These are phyloP conservation scores for Onthophagus sagittarius DNA, from an alignment of 2,888 invertebrate genomes.

Conservation along the genomic window DNA sequence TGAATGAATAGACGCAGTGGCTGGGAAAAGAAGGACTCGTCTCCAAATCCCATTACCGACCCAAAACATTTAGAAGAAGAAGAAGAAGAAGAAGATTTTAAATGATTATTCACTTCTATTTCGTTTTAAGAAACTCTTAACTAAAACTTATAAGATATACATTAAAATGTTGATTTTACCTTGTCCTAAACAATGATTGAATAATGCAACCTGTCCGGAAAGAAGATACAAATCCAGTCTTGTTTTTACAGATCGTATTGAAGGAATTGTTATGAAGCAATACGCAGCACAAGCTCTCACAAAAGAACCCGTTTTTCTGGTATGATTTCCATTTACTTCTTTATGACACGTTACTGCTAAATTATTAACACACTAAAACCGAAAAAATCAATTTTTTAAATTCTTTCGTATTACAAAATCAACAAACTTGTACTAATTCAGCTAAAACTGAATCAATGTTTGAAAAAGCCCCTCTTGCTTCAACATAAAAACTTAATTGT, in stretches of 20 bases:
- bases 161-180: too few relatives aligned
- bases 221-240: constrained; percentile 82
- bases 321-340: constrained; percentile 71
- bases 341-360: constrained; percentile 66
- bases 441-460: constrained; percentile 85
- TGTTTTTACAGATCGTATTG: constrained; percentile 73
- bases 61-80: too few relatives aligned
- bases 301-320: constrained; percentile 78
- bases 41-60: too few relatives aligned
- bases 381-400: constrained; percentile 16
- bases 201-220: constrained; percentile 83
- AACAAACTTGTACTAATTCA: constrained; percentile 74
- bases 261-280: constrained; percentile 95
- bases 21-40: too few relatives aligned
- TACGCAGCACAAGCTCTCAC: constrained; percentile 93
- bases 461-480: constrained; percentile 84
- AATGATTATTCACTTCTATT: too few relatives aligned
- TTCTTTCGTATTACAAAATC: background rate
- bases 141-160: too few relatives aligned
- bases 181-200: constrained; percentile 89
- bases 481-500: constrained; percentile 90
- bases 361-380: constrained; percentile 71
- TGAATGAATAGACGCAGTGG: too few relatives aligned
- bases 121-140: too few relatives aligned
- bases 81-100: too few relatives aligned